Conservation (phyloP, 2,797 vertebrate species). For the Liparis tanakae region DNA sequence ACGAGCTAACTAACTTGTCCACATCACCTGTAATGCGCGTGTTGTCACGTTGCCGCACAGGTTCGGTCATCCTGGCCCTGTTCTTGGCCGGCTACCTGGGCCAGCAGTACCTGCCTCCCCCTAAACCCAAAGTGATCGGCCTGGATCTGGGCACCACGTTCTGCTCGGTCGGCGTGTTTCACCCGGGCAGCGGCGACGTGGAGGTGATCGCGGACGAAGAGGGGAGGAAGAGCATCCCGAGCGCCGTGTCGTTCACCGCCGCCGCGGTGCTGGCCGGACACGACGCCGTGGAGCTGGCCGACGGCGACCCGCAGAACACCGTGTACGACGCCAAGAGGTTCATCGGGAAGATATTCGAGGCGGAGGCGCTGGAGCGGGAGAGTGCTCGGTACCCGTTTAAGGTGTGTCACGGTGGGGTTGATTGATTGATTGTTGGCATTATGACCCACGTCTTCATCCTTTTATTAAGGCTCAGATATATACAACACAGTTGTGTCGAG, state of each 20-base stretch:
- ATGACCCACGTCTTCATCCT: neutral
- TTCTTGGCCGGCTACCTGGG: conserved; percentile 96
- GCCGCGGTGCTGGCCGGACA: conserved; percentile 85
- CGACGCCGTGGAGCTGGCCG: conserved; percentile 89
- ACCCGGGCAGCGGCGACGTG: conserved; percentile 91
- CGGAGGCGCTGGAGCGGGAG: conserved; percentile 85
- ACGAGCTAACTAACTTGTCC: conserved; percentile 7
- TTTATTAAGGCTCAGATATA: neutral
- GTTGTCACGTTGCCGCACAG: conserved; percentile 68
- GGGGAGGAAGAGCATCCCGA: conserved; percentile 91
- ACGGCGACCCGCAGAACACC: conserved; percentile 92
- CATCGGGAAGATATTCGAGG: conserved; percentile 93
- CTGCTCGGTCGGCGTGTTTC: conserved; percentile 95
- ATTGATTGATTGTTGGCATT: neutral
- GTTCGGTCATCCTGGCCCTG: conserved; percentile 92
- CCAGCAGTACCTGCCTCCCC: conserved; percentile 95
- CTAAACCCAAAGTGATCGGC: conserved; percentile 92
- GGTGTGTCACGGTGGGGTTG: conserved; percentile 74
- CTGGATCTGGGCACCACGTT: conserved; percentile 97
- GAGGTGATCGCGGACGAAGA: conserved; percentile 90
- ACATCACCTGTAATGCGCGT: conserved; percentile 23
- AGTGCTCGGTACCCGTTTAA: conserved; percentile 93
- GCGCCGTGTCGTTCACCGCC: conserved; percentile 91
- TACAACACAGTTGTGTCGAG: neutral
- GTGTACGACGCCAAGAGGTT: conserved; percentile 97